Percentiles rank a stretch among this genome's conserved stretches.
These are phyloP conservation scores for Coreoperca whiteheadi DNA, from an alignment of 2,113 vertebrate species.

Conservation along the genomic window DNA sequence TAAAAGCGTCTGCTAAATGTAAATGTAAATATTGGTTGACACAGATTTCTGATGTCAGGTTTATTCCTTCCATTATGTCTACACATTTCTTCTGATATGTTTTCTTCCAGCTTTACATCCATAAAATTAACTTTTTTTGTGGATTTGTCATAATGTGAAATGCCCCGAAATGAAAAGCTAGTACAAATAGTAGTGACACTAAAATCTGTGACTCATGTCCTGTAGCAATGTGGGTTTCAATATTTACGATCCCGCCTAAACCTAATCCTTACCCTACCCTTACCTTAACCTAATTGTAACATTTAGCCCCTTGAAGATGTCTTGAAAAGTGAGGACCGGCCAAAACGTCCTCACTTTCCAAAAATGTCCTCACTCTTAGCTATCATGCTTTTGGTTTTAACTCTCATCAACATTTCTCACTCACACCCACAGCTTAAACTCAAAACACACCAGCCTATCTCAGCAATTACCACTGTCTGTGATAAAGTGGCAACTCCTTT, in stretches of 20 bases:
- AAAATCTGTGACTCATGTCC: conserved; percentile 28
- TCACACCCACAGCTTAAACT: neutral
- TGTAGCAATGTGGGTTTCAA: neutral
- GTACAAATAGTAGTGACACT: neutral
- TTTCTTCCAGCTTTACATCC: neutral
- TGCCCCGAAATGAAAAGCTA: neutral
- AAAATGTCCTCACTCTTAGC: too few species aligned
- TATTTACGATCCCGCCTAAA: too few species aligned
- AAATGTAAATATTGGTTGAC: neutral
- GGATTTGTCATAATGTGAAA: neutral
- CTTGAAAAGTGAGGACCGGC: too few species aligned
- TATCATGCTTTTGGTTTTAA: conserved; percentile 70
- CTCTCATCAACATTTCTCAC: conserved; percentile 53
- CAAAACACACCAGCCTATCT: conserved; percentile 56
- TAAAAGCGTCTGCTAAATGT: too few species aligned
- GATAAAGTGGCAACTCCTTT: conserved; percentile 52
- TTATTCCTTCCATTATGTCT: neutral
- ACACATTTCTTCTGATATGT: neutral
- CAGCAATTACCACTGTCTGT: conserved; percentile 64
- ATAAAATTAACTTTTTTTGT: too few species aligned
- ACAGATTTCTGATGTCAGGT: neutral
- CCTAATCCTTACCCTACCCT: too few species aligned
- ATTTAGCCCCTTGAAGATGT: too few species aligned
- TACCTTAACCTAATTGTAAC: too few species aligned
- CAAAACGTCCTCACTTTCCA: too few species aligned